A percentile compares a stretch with the other conserved stretches of the same genome.
These are phyloP conservation scores for Brachyalestes nurse DNA, from an alignment of 2,797 vertebrate species.

Conservation along the genomic window DNA sequence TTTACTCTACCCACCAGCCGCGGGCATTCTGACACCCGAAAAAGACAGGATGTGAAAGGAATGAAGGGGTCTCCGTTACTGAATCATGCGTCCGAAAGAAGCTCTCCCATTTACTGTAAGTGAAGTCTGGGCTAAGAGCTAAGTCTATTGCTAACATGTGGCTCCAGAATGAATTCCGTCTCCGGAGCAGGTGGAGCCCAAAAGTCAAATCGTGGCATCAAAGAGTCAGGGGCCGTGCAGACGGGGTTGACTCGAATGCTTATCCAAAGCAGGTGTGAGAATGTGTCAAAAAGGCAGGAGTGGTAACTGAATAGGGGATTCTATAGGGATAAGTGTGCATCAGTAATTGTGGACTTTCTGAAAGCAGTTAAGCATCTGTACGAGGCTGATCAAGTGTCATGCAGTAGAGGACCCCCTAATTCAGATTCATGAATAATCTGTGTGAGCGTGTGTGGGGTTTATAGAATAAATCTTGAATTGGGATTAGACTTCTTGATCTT, in stretches of 20 bases:
- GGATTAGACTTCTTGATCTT: too few species aligned
- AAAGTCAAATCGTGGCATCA: constrained; percentile 69
- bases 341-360: constrained; percentile 52
- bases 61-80: constrained; percentile 42
- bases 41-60: constrained; percentile 58
- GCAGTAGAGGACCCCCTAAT: constrained; percentile 32
- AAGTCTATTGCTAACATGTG: constrained; percentile 81
- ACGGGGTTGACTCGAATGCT: constrained; percentile 56
- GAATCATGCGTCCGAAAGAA: constrained; percentile 69
- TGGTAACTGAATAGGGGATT: constrained; percentile 44
- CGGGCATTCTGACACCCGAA: constrained; percentile 73
- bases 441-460: not conserved
- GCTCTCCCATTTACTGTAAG: constrained; percentile 70
- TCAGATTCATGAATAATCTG: constrained; percentile 56
- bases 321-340: constrained; percentile 54
- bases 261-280: constrained; percentile 73
- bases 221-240: constrained; percentile 67
- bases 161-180: constrained; percentile 66
- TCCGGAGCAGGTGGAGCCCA: constrained; percentile 62
- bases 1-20: constrained; percentile 67
- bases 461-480: too few species aligned
- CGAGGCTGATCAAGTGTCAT: constrained; percentile 69
- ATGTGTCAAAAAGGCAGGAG: constrained; percentile 63
- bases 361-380: constrained; percentile 57
- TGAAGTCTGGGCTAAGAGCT: constrained; percentile 65